Conservation (phyloP, 2,113 vertebrate species). For the Psephotus haematonotus region DNA sequence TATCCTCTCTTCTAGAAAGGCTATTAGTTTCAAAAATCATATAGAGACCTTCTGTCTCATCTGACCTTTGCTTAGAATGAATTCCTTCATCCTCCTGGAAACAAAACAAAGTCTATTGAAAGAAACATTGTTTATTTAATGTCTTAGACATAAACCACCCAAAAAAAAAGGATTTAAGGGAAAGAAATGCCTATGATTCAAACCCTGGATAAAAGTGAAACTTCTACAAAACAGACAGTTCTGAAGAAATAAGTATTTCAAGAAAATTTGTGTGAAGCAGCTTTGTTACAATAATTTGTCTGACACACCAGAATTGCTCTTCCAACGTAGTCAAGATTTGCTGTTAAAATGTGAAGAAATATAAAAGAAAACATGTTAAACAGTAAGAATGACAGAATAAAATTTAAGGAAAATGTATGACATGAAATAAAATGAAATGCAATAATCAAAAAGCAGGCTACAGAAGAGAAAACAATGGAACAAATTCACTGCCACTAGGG, state of each 20-base stretch:
- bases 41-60: background rate
- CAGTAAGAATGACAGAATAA: background rate
- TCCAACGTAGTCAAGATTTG: background rate
- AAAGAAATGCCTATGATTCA: background rate
- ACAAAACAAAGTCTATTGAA: background rate
- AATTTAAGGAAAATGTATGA: background rate
- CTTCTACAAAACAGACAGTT: background rate
- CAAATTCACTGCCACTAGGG: background rate
- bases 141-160: background rate
- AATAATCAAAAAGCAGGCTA: background rate
- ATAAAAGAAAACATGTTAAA: background rate
- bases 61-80: background rate
- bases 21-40: background rate
- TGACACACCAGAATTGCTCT: background rate
- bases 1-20: background rate
- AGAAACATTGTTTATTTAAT: background rate
- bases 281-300: background rate
- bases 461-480: background rate
- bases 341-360: background rate
- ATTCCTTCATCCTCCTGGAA: background rate
- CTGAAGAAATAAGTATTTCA: background rate
- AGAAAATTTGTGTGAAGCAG: background rate
- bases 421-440: background rate
- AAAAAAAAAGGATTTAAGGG: background rate
- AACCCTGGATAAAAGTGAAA: background rate